Base-by-base conservation (phyloP, 2,888 invertebrate genomes). In the Mythimna pallens region DNA sequence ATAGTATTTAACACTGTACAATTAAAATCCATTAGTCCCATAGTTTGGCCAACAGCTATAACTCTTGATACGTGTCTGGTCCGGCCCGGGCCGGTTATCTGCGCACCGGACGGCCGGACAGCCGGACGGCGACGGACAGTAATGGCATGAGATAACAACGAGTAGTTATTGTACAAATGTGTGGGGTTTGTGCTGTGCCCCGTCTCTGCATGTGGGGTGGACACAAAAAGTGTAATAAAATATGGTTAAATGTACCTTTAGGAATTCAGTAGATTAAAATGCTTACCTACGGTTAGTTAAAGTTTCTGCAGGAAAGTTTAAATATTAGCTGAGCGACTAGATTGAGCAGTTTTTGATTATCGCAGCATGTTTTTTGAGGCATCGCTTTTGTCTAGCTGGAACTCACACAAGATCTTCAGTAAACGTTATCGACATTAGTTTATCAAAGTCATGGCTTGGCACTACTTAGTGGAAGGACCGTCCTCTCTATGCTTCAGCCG, bases 101-200 rank as follows among this genome's bases (percentile, higher is more conserved):
- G 76, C 66, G 54, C 73, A 55, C 64, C 75, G 78, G 69, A 61
- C 69, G 59, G 65, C 50, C 70, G 54, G 57, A 59, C 78, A 8
- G 52, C 72, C 68, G 76, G 72, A 30, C 69, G 73, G 75, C 67
- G 65, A 43, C 70, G 43, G 54, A 57, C 81, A 40, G 72, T 83
- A 79, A 83, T 85, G 79, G 75, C 71, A 54, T 57, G 57, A 67
- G 84, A 85, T 84, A 83, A 57, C 72, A 57, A 34, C 25, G 43
- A 70, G 61, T 65, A 30, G 65, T 64, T 65, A 62, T 70, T 77
- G 52, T 66, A 52, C 14, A n/a, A 22, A 63, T 69, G 43, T 68
- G 22, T 63, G 62, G 22, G 36, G 65, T 68, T 22, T 67, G 65
- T 68, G 62, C 14, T 36, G 2, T 54, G 54, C 61, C 47, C 30